Conservation (phyloP, 2,113 vertebrate genomes). For the Colistium nudipinnis region DNA sequence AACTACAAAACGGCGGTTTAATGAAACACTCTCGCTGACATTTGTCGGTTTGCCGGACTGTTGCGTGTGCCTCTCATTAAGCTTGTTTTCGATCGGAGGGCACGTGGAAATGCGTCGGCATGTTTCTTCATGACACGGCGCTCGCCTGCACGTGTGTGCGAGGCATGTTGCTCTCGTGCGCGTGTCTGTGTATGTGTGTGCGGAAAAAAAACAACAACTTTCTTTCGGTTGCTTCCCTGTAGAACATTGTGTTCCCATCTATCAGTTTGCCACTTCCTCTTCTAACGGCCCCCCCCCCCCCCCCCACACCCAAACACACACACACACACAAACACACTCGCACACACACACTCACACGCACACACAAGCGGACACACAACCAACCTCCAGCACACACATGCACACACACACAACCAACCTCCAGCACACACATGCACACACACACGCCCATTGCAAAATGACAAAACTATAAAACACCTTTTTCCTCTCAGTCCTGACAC, state of each 20-base stretch:
- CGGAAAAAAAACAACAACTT: neutral
- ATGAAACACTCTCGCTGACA: neutral
- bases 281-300: conserved; percentile 34
- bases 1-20: neutral
- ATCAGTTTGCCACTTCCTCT: conserved; percentile 64
- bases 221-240: conserved; percentile 20
- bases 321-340: conserved; percentile 13
- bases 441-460: neutral
- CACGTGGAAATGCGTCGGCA: conserved; percentile 18
- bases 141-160: conserved; percentile 16
- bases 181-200: conserved; percentile 10
- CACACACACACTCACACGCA: neutral
- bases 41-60: neutral
- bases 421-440: no score
- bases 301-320: neutral
- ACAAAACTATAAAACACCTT: conserved; percentile 12
- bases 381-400: neutral
- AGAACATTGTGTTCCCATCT: conserved; percentile 72
- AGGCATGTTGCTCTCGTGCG: conserved; percentile 14
- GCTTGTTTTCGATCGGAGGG: neutral
- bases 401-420: no score
- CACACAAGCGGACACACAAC: no score
- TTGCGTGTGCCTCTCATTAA: no score
- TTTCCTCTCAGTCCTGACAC: conserved; percentile 27
- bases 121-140: conserved; percentile 1